phyloP scores from a whole-genome alignment of 1,140 invertebrate species.

The Oryctes rhinoceros region DNA sequence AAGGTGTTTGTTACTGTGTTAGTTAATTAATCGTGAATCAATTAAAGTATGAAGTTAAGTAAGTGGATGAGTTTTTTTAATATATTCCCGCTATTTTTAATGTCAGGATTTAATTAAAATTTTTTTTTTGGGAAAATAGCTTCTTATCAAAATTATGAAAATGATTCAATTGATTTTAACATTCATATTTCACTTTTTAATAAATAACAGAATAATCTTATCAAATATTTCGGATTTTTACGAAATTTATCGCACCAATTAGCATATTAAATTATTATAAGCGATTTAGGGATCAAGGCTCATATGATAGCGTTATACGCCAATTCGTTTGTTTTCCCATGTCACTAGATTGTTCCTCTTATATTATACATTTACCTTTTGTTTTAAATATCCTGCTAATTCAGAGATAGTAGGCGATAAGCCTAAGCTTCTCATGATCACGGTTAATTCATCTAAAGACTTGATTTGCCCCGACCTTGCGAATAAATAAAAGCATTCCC shows the following conservation, averaged over 20 bases:
- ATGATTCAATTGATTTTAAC: too few species aligned
- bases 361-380: conserved; percentile 62
- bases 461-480: conserved; percentile 86
- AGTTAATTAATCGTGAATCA: background rate
- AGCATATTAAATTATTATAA: background rate
- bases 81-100: background rate
- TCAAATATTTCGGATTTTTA: background rate
- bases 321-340: background rate
- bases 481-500: conserved; percentile 94
- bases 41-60: conserved; percentile 18
- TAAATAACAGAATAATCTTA: background rate
- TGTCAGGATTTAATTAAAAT: too few species aligned
- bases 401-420: conserved; percentile 93
- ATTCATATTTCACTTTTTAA: background rate
- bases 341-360: background rate
- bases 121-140: too few species aligned
- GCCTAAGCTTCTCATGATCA: conserved; percentile 93
- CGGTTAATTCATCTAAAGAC: conserved; percentile 87
- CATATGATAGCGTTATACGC: background rate
- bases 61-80: background rate
- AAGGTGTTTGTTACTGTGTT: background rate
- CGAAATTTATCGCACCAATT: background rate
- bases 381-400: conserved; percentile 78
- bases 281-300: background rate
- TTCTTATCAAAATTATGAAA: too few species aligned